Percentiles rank a stretch among this genome's conserved stretches.
Evolutionary conservation across 2,113 vertebrate genomes (phyloP).

Genomic region (Herpailurus yagouaroundi): DNA sequence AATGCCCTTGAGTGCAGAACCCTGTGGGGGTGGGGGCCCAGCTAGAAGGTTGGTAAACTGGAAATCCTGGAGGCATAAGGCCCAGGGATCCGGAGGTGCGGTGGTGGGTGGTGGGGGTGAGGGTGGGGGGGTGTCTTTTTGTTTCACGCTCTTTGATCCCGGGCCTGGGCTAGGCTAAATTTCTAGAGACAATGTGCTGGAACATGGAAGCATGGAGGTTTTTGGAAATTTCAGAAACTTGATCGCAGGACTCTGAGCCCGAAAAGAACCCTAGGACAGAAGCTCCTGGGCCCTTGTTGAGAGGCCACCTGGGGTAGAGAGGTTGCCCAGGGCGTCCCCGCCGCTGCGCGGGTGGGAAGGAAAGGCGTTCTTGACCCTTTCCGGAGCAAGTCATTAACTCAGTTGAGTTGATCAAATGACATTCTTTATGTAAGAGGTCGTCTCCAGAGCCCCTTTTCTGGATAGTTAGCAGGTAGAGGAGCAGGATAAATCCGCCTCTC

Average conservation of each 20-base stretch:
- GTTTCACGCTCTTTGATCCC: not conserved
- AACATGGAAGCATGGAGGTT: not conserved
- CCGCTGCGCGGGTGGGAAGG: not conserved
- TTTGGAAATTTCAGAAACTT: not conserved
- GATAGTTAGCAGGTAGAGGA: not conserved
- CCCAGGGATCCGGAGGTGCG: fast-evolving
- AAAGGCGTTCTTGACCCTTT: not conserved
- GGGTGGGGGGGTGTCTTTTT: not conserved
- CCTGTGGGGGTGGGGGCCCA: fast-evolving
- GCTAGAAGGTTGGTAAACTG: not conserved
- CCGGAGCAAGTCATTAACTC: not conserved
- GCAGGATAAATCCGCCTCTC: not conserved
- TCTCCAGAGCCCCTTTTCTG: not conserved
- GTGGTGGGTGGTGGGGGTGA: not conserved
- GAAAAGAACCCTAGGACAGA: fast-evolving
- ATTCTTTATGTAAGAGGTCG: not conserved
- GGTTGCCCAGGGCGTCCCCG: not conserved
- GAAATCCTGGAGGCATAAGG: not conserved
- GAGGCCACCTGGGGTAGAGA: not conserved
- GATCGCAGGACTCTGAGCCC: not conserved
- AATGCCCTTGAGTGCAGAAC: not conserved
- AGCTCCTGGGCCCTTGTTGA: not conserved
- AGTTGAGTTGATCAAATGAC: not conserved
- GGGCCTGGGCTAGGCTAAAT: not conserved
- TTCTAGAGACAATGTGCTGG: not conserved